Evolutionary conservation across 2,797 vertebrate genomes (phyloP).

Genomic region (Heteromormyrus szaboi): DNA sequence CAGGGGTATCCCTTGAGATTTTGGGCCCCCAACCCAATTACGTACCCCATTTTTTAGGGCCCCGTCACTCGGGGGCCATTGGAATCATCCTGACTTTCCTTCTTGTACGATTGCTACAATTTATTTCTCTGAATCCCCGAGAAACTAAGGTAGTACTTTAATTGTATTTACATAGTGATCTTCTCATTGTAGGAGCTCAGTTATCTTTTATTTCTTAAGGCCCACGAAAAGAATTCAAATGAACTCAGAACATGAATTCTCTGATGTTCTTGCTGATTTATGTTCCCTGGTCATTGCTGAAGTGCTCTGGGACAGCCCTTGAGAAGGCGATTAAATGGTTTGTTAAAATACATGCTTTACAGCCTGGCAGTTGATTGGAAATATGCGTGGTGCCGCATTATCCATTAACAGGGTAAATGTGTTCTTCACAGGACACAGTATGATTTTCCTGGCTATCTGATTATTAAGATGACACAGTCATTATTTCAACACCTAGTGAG

Average conservation of each 20-base stretch:
- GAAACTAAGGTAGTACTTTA: background rate
- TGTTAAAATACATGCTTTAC: background rate
- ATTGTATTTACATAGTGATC: background rate
- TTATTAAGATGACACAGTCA: conserved; percentile 1
- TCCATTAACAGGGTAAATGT: conserved; percentile 1
- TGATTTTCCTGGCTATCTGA: background rate
- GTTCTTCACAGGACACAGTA: background rate
- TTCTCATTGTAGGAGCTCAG: background rate
- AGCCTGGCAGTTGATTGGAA: background rate
- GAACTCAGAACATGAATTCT: background rate
- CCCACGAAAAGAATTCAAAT: background rate
- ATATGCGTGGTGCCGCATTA: background rate
- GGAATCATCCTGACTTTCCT: background rate
- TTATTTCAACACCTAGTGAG: conserved; percentile 7
- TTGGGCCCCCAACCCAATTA: background rate
- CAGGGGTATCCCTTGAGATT: background rate
- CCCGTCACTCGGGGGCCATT: background rate
- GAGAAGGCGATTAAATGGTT: conserved; percentile 2
- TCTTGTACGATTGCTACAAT: background rate
- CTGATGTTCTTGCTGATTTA: background rate
- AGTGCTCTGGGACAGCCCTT: background rate
- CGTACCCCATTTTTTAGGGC: background rate
- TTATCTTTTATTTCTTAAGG: background rate
- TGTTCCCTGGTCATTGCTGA: background rate
- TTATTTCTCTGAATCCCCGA: background rate